Evolutionary conservation across 1,140 invertebrate genomes (phyloP).

Genomic region (Brachionus sp.): DNA sequence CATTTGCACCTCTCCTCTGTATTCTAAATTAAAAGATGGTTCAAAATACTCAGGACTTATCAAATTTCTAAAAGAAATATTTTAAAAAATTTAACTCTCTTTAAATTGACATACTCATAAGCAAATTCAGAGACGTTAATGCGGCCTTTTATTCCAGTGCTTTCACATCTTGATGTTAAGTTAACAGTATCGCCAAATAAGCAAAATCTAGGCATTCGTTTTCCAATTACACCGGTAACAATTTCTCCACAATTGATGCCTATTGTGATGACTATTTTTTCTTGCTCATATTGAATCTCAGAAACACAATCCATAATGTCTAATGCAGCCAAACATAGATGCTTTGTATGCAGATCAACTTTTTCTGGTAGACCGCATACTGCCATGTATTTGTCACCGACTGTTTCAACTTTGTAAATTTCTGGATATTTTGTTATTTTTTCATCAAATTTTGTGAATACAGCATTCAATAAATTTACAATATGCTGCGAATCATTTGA

Average conservation of each 20-base stretch:
- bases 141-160: constrained; percentile 79
- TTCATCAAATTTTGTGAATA: constrained; percentile 61
- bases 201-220: constrained; percentile 51
- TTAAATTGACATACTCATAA: constrained; percentile 69
- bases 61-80: constrained; percentile 64
- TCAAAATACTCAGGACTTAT: constrained; percentile 77
- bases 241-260: constrained; percentile 60
- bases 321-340: constrained; percentile 83
- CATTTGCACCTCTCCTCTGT: constrained; percentile 82
- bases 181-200: constrained; percentile 79
- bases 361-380: constrained; percentile 88
- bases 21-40: constrained; percentile 77
- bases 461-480: constrained; percentile 56
- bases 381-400: constrained; percentile 57
- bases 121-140: constrained; percentile 92
- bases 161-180: constrained; percentile 87
- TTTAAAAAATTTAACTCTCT: background rate
- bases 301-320: constrained; percentile 92
- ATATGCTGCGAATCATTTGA: constrained; percentile 54
- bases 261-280: constrained; percentile 55
- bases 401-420: constrained; percentile 60
- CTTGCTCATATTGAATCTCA: constrained; percentile 75
- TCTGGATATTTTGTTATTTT: constrained; percentile 86
- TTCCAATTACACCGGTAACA: constrained; percentile 50
- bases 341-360: constrained; percentile 81